Conservation (phyloP, 2,113 vertebrate species). For the Oncorhynchus mykiss region DNA sequence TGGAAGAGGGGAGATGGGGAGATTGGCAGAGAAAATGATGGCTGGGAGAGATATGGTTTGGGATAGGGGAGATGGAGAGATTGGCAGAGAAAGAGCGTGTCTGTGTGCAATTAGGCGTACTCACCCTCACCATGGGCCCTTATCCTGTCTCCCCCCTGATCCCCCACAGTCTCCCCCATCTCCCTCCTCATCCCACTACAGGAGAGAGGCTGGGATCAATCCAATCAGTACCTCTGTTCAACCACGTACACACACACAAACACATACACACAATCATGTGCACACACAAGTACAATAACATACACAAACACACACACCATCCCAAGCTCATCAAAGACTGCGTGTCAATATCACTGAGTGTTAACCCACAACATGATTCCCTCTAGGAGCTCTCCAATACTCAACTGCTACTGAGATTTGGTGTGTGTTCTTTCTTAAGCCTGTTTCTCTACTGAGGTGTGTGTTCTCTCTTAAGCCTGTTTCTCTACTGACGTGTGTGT, state of each 20-base stretch:
- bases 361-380: background rate
- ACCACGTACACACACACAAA: background rate
- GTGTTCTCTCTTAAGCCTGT: no score
- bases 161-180: background rate
- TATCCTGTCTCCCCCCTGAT: background rate
- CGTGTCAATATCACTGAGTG: background rate
- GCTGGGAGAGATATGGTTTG: background rate
- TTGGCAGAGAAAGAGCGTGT: background rate
- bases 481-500: no score
- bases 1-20: conserved; percentile 6
- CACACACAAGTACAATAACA: background rate
- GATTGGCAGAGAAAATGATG: background rate
- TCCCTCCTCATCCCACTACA: background rate
- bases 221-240: conserved; percentile 19
- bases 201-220: conserved; percentile 22
- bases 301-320: conserved; percentile 8
- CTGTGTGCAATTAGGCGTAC: conserved; percentile 30
- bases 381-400: background rate
- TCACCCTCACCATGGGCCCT: conserved; percentile 16
- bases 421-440: background rate
- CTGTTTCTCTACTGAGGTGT: background rate
- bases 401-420: background rate
- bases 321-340: background rate
- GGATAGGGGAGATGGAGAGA: no score
- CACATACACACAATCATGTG: conserved; percentile 5